Base-by-base conservation (phyloP, 2,888 invertebrate species). In the Leucophora obtusa region DNA sequence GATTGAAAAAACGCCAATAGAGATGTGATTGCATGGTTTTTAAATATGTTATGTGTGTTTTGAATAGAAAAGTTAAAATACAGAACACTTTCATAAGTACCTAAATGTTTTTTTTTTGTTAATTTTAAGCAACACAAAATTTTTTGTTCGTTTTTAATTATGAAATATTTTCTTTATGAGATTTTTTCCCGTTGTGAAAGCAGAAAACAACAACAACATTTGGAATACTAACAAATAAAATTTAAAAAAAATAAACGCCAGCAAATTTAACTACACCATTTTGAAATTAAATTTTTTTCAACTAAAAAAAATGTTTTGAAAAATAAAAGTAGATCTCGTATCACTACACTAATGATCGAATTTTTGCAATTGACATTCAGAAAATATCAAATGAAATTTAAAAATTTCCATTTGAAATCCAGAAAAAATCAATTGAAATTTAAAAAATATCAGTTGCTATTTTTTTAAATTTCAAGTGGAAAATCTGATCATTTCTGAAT, bases 131-230 rank as follows among this genome's bases (percentile, higher is more conserved):
- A 47, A 38, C 38, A 38, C 10, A 14, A 38, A n/a, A n/a, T n/a
- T 14, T 18, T 59, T 58, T 68, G 28, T 17, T 47, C 28, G 43
- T 60, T 68, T 62, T 54, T 63, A 65, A 71, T 77, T 66, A 66
- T 71, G 56, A 66, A 77, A 66, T 71, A 66, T 71, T 71, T 70
- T 71, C 51, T 38, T 70, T 35, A 51, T 28, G 38, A 51, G 18
- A 73, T 60, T 35, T 60, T 35, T 47, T 47, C 43, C 43, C 43
- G n/a, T 2, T 47, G 14, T 6, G 43, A 47, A 38, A 47, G n/a
- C 43, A 47, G 6, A 47, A 14, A 47, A 43, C 43, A 43, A 47
- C 14, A 38, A 38, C 43, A 47, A 47, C 43, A 47, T 47, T 47
- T 47, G 43, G 43, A 47, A 47, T 47, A 47, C n/a, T n/a, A 47